Evolutionary conservation across 2,797 vertebrate genomes (phyloP).

Genomic region (Cuniculus paca): DNA sequence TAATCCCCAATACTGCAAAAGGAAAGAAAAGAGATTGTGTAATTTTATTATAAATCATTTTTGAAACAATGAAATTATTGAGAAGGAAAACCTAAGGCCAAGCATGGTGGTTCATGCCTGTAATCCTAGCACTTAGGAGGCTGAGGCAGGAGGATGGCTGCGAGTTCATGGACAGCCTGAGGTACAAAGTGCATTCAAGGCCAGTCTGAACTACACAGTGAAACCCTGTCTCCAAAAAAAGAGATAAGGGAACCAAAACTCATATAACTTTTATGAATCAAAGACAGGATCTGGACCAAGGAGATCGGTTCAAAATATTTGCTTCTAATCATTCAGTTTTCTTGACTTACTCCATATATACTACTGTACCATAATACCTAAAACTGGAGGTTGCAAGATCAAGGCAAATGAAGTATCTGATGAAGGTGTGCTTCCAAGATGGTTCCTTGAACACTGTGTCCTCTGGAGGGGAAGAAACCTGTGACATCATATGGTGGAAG

Average conservation of each 20-base stretch:
- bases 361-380: not conserved
- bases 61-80: not conserved
- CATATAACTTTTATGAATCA: not conserved
- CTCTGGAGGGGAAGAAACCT: not conserved
- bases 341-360: not conserved
- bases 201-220: no score
- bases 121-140: no score
- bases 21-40: not conserved
- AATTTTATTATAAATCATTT: not conserved
- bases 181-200: no score
- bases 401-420: not conserved
- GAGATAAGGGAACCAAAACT: not conserved
- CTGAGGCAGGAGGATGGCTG: no score
- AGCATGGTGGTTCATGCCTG: no score
- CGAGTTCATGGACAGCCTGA: no score
- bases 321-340: not conserved
- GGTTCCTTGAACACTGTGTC: not conserved
- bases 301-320: not conserved
- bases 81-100: not conserved
- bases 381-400: not conserved
- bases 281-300: not conserved
- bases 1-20: not conserved
- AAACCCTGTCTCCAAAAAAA: no score
- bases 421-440: not conserved
- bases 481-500: not conserved